Percentiles rank a stretch among this genome's conserved stretches.
phyloP scores from a whole-genome alignment of 1,140 invertebrate species.

The Myzus persicae region DNA sequence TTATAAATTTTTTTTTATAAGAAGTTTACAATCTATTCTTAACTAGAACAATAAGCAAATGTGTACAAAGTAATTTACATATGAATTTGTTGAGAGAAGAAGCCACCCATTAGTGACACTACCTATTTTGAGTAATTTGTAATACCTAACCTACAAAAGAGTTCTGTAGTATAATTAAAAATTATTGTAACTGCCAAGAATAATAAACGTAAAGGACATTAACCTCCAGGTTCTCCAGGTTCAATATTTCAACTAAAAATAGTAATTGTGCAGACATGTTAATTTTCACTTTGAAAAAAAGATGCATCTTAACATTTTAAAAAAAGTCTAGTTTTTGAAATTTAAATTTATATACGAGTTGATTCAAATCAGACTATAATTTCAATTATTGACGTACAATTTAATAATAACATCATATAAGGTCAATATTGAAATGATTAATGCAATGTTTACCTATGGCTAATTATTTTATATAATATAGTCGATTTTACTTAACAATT shows the following conservation, averaged over 20 bases:
- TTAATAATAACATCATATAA: neutral
- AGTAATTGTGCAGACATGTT: constrained; percentile 33
- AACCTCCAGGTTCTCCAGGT: constrained; percentile 47
- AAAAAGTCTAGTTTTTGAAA: neutral
- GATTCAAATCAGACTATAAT: too few species aligned
- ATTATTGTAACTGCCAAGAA: constrained; percentile 45
- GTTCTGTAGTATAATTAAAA: constrained; percentile 10
- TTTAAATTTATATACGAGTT: neutral
- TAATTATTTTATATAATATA: neutral
- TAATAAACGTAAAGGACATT: constrained; percentile 39
- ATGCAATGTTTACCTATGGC: neutral
- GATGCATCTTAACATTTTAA: neutral
- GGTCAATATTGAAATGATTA: neutral
- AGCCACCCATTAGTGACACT: too few species aligned
- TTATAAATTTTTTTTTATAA: too few species aligned
- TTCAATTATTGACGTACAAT: neutral
- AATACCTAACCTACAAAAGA: neutral
- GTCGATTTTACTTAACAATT: neutral
- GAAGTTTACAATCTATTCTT: too few species aligned
- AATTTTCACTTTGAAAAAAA: neutral
- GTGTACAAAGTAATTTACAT: too few species aligned
- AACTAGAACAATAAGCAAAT: too few species aligned
- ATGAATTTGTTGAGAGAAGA: too few species aligned
- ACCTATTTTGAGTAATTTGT: too few species aligned
- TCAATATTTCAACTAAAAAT: constrained; percentile 47